Conservation (phyloP, 1,140 invertebrate species). For the Calliphora vicina region DNA sequence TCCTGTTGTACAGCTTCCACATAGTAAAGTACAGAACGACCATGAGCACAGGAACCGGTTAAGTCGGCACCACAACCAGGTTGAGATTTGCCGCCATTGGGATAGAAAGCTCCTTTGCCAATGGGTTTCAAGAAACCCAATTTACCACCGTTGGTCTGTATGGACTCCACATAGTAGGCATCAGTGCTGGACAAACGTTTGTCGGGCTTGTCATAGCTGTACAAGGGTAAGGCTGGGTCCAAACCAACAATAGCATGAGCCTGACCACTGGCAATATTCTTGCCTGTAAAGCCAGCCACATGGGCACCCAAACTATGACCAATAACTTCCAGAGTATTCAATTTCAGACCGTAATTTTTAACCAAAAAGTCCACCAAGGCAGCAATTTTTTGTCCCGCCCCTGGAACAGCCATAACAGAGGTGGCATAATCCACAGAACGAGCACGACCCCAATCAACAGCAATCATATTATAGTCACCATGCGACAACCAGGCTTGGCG, state of each 20-base stretch:
- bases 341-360: slow-evolving; percentile 60
- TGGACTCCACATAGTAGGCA: slow-evolving; percentile 73
- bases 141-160: slow-evolving; percentile 74
- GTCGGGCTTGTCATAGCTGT: slow-evolving; percentile 54
- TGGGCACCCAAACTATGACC: slow-evolving; percentile 75
- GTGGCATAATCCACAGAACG: slow-evolving; percentile 56
- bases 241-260: slow-evolving; percentile 63
- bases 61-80: slow-evolving; percentile 66
- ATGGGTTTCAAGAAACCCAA: slow-evolving; percentile 66
- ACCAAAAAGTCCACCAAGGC: slow-evolving; percentile 65
- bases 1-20: slow-evolving; percentile 61
- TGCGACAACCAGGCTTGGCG: slow-evolving; percentile 60
- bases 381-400: slow-evolving; percentile 59
- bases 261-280: slow-evolving; percentile 42
- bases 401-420: slow-evolving; percentile 60
- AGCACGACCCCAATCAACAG: slow-evolving; percentile 65
- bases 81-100: slow-evolving; percentile 65
- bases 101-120: slow-evolving; percentile 67
- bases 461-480: slow-evolving; percentile 66
- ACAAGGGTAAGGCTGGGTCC: slow-evolving; percentile 66
- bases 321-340: slow-evolving; percentile 67
- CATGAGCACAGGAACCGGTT: slow-evolving; percentile 62
- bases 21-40: slow-evolving; percentile 68
- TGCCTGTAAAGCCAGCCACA: slow-evolving; percentile 68
- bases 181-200: slow-evolving; percentile 71